phyloP scores from a whole-genome alignment of 64 coral and sea anemone species.

The Catalaphyllia jardinei region DNA sequence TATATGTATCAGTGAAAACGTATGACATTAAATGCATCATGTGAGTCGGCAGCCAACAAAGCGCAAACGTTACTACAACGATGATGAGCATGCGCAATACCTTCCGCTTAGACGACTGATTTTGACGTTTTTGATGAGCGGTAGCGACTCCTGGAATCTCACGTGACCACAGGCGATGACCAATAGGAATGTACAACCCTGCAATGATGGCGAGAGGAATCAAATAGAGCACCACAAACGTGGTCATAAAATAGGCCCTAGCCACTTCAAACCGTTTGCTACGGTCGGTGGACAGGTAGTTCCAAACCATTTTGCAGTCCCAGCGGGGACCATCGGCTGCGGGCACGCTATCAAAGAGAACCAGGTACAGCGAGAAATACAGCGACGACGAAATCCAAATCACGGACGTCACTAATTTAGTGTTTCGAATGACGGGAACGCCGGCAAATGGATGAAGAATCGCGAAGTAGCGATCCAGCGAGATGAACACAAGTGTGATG shows the following conservation, averaged over 20 bases:
- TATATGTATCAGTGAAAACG: constrained; percentile 40
- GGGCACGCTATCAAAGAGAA: constrained; percentile 67
- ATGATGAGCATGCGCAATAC: constrained; percentile 91
- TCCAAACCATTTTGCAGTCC: constrained; percentile 71
- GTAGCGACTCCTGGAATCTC: constrained; percentile 76
- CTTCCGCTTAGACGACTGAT: constrained; percentile 65
- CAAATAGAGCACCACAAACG: constrained; percentile 72
- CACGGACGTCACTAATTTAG: constrained; percentile 74
- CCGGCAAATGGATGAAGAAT: constrained; percentile 86
- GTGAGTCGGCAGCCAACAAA: constrained; percentile 85
- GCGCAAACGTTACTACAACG: constrained; percentile 65
- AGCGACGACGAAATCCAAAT: constrained; percentile 79
- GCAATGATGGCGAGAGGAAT: constrained; percentile 63
- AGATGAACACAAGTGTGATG: constrained; percentile 75
- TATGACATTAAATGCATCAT: constrained; percentile 73
- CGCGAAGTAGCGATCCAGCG: constrained; percentile 87
- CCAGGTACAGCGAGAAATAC: constrained; percentile 70
- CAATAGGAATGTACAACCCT: constrained; percentile 66
- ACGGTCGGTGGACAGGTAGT: constrained; percentile 12
- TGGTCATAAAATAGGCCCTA: constrained; percentile 69
- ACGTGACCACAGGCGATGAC: constrained; percentile 67
- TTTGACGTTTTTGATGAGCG: constrained; percentile 50
- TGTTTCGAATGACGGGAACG: constrained; percentile 84
- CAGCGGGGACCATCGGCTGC: background rate
- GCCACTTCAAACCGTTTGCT: constrained; percentile 42